These are phyloP conservation scores for Eulimnadia texana DNA, from an alignment of 1,140 invertebrate genomes.

Conservation along the genomic window DNA sequence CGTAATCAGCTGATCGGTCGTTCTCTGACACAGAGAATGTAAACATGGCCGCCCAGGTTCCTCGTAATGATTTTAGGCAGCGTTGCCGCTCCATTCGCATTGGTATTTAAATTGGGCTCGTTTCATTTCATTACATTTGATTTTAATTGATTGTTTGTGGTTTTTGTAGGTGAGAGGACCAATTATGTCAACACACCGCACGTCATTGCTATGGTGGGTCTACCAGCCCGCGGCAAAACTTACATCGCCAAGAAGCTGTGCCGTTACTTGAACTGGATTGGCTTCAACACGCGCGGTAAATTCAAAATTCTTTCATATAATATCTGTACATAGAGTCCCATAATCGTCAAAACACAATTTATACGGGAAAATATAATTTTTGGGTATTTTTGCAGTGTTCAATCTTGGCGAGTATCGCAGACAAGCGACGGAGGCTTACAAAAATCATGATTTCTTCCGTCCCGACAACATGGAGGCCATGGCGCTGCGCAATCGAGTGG, in stretches of 20 bases:
- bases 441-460: conserved; percentile 68
- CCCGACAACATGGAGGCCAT: conserved; percentile 67
- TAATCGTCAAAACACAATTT: too few species aligned
- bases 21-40: too few species aligned
- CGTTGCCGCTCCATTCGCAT: conserved; percentile 4
- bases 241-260: conserved; percentile 76
- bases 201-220: conserved; percentile 76
- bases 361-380: conserved; percentile 10
- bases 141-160: not conserved
- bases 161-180: conserved; percentile 51
- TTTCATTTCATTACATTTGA: not conserved
- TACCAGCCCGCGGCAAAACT: conserved; percentile 82
- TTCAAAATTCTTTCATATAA: not conserved
- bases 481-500: conserved; percentile 59
- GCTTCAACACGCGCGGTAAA: conserved; percentile 67
- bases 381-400: conserved; percentile 44
- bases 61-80: not conserved
- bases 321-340: too few species aligned
- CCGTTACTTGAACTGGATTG: conserved; percentile 78
- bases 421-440: conserved; percentile 58
- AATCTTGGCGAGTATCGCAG: conserved; percentile 71
- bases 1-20: not conserved
- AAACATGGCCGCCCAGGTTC: not conserved
- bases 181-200: conserved; percentile 73
- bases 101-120: not conserved